These are phyloP conservation scores for Labia minor DNA, from an alignment of 2,888 invertebrate genomes.

Conservation along the genomic window DNA sequence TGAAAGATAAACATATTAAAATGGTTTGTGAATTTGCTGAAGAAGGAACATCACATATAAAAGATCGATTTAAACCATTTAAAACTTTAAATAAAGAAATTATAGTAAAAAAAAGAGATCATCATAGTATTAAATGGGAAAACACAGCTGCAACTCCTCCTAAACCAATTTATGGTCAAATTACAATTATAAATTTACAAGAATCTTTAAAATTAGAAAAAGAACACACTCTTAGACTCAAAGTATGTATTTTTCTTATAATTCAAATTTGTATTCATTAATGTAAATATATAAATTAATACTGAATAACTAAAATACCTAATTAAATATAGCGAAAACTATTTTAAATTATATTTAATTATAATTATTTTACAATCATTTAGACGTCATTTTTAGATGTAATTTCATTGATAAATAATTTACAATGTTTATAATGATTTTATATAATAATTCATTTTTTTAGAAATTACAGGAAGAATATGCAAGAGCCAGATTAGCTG, in stretches of 20 bases:
- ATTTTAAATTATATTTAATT: too few species aligned
- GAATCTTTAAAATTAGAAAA: slow-evolving; percentile 48
- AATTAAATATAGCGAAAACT: too few species aligned
- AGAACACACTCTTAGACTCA: slow-evolving; percentile 37
- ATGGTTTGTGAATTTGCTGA: slow-evolving; percentile 45
- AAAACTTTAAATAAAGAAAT: background rate
- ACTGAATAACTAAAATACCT: too few species aligned
- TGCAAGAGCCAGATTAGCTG: slow-evolving; percentile 45
- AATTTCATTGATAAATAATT: too few species aligned
- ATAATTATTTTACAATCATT: too few species aligned
- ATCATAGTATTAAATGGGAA: slow-evolving; percentile 39
- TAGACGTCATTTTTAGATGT: too few species aligned
- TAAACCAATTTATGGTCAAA: slow-evolving; percentile 43
- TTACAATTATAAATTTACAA: slow-evolving; percentile 42
- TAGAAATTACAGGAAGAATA: slow-evolving; percentile 44
- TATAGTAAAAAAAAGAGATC: background rate
- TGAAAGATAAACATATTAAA: slow-evolving; percentile 40
- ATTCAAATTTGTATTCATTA: too few species aligned
- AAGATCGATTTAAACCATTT: slow-evolving; percentile 3
- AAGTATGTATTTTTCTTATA: too few species aligned
- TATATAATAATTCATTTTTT: slow-evolving; percentile 21
- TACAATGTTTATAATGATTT: background rate
- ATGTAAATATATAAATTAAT: too few species aligned
- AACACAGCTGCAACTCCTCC: slow-evolving; percentile 54
- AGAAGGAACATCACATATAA: background rate